Evolutionary conservation across 2,113 vertebrate genomes (phyloP), one percentile per base, ranked within the genome.

Genomic region (Neolamprologus modestus): DNA sequence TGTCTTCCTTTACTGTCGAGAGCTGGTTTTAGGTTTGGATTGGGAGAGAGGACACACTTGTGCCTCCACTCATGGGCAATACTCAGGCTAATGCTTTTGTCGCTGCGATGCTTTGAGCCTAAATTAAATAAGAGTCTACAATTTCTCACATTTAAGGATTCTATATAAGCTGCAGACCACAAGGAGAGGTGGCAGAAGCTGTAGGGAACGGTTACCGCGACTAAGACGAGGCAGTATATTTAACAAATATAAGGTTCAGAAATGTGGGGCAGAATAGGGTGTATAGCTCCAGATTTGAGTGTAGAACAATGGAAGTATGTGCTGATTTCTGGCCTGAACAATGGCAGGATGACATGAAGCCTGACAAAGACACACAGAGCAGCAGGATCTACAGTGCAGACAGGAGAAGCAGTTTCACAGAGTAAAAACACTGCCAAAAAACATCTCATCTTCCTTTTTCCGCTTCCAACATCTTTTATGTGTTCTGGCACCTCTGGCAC

Each of bases 281-380:
- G 87, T 87, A 78, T 78, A 92, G 93, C 91, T 88, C 91, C 68
- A 86, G 86, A 92, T 92, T 73, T 87, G 86, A 66, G 88, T n/a
- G 55, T n/a, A 84, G 88, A 96, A 96, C 95, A 96, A 95, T 95
- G 88, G 93, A 53, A 81, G 92, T 84, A 92, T 91, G 93, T 84
- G 88, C 89, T 59, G 93, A 91, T 92, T 94, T 95, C 89, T 94
- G 90, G 88, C 83, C 89, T 66, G 68, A 95, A 96, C 96, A 96
- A 96, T 95, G 88, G 91, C 96, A 96, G 96, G 96, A 96, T 96
- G 96, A 95, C 96, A 95, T 83, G 84, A 90, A 91, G 91, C 90
- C 90, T 93, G 94, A 95, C 94, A 95, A 91, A 89, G 81, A 88
- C 85, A 85, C 86, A 59, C 87, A 85, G 84, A 92, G 89, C 92